These are phyloP conservation scores for Conchocele bisecta DNA, from an alignment of 2,888 invertebrate genomes.

Conservation along the genomic window DNA sequence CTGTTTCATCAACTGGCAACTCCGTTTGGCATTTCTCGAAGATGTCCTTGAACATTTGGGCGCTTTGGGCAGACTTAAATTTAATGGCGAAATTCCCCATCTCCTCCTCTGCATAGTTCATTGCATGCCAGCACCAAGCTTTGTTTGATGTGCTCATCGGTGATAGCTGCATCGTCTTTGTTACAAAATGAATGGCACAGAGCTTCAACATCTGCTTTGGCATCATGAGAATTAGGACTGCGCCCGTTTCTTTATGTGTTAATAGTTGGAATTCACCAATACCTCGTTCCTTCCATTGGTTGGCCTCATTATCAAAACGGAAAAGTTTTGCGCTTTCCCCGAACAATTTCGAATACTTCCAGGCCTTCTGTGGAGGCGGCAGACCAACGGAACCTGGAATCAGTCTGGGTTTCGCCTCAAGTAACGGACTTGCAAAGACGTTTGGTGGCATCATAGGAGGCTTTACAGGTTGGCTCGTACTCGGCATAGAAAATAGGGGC, in stretches of 20 bases:
- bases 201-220: slow-evolving; percentile 94
- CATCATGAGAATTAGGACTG: slow-evolving; percentile 93
- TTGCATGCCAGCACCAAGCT: slow-evolving; percentile 84
- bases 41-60: slow-evolving; percentile 87
- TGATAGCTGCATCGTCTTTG: slow-evolving; percentile 89
- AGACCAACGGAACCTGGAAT: no score
- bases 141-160: slow-evolving; percentile 86
- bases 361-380: no score
- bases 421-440: no score
- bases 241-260: slow-evolving; percentile 76
- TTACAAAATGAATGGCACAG: slow-evolving; percentile 95
- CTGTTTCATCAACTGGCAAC: slow-evolving; percentile 1
- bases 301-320: slow-evolving; percentile 88
- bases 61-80: slow-evolving; percentile 91
- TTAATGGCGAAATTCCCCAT: slow-evolving; percentile 91
- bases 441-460: no score
- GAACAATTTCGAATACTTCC: no score
- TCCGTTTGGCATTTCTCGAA: slow-evolving; percentile 84
- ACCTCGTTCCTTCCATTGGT: slow-evolving; percentile 97
- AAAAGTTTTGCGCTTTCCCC: slow-evolving; percentile 92
- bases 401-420: no score
- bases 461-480: no score
- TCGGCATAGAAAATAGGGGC: no score
- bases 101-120: slow-evolving; percentile 92
- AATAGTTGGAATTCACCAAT: slow-evolving; percentile 93